Conservation (phyloP, 1,140 invertebrate species). For the Temnothorax nylanderi region DNA sequence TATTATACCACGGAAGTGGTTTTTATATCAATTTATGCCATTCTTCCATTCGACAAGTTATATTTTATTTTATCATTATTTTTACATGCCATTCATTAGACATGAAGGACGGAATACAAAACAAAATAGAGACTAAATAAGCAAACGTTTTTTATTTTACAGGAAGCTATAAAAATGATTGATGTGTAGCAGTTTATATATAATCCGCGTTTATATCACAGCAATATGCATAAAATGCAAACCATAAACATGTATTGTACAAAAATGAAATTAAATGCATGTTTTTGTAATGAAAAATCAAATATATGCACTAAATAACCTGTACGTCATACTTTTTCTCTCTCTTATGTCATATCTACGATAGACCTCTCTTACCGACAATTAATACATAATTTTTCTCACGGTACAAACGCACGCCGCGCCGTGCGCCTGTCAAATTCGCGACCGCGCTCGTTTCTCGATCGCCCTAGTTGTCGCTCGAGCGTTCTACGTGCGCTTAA, state of each 20-base stretch:
- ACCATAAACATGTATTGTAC: neutral
- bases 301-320: neutral
- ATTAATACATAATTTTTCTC: neutral
- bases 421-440: neutral
- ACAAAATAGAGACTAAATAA: neutral
- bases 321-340: neutral
- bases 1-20: neutral
- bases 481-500: conserved; percentile 21
- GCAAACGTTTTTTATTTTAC: neutral
- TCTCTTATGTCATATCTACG: neutral
- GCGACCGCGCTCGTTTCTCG: neutral
- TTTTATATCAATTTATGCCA: neutral
- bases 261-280: neutral
- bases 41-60: neutral
- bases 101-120: neutral
- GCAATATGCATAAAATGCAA: neutral
- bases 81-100: neutral
- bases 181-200: neutral
- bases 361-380: neutral
- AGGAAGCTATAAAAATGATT: neutral
- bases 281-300: neutral
- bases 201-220: neutral
- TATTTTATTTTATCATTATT: neutral
- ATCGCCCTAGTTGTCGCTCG: conserved; percentile 31
- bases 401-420: neutral